Evolutionary conservation across 2,888 invertebrate species (phyloP).

Genomic region (Acanthosepion esculentum): DNA sequence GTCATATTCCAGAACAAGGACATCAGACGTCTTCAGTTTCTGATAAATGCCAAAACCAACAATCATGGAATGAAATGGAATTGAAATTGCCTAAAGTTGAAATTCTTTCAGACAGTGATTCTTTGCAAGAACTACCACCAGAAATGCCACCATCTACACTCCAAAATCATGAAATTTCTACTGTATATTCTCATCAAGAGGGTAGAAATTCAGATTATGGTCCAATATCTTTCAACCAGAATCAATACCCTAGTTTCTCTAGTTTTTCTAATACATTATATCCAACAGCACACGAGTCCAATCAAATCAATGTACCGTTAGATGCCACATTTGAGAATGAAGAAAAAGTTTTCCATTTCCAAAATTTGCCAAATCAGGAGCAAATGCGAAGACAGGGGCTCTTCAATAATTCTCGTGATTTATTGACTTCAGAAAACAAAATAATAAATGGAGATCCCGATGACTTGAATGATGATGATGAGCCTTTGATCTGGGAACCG

Average conservation of each 20-base stretch:
- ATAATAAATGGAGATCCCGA: not conserved
- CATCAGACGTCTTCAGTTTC: not conserved
- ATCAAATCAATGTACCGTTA: not conserved
- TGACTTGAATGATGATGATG: not conserved
- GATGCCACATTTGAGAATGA: not conserved
- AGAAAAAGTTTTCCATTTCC: not conserved
- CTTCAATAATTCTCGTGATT: not conserved
- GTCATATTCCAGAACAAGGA: not conserved
- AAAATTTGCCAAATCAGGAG: not conserved
- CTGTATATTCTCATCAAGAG: not conserved
- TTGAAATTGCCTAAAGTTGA: not conserved
- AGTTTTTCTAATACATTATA: not conserved
- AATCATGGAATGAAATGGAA: not conserved
- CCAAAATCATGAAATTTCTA: not conserved
- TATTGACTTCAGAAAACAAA: not conserved
- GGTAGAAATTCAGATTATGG: not conserved
- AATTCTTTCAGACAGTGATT: not conserved
- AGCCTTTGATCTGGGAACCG: constrained; percentile 10
- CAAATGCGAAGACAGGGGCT: not conserved
- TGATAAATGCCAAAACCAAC: not conserved
- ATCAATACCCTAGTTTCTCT: not conserved
- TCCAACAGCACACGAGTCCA: not conserved
- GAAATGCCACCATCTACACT: not conserved
- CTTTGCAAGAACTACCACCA: not conserved
- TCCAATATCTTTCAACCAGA: not conserved